These are phyloP conservation scores for Onychorhynchus coronatus DNA, from an alignment of 2,113 vertebrate species.

Conservation along the genomic window DNA sequence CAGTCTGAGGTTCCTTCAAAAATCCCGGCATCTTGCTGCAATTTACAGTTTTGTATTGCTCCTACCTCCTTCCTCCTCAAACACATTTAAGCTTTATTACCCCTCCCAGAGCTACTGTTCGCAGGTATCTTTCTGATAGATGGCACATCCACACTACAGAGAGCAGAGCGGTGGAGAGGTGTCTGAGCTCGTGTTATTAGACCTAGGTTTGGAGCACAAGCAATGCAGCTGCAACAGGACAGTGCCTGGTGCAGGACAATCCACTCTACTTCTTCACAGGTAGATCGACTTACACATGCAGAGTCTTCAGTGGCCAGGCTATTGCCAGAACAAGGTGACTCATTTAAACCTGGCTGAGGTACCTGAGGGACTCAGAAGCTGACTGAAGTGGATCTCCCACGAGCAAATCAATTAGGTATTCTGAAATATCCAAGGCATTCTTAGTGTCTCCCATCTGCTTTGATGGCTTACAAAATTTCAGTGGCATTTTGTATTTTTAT, in stretches of 20 bases:
- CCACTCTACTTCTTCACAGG: neutral
- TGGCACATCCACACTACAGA: neutral
- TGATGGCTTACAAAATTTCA: neutral
- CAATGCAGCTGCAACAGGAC: neutral
- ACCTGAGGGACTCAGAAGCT: neutral
- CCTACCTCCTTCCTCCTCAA: neutral
- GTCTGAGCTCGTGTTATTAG: neutral
- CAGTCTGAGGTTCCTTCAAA: neutral
- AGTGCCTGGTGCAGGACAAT: neutral
- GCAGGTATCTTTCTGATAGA: neutral
- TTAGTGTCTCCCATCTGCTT: neutral
- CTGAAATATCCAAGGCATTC: neutral
- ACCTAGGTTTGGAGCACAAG: neutral
- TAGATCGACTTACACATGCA: neutral
- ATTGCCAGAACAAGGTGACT: neutral
- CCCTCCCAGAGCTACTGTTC: neutral
- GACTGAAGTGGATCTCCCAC: neutral
- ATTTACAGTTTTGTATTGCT: conserved; percentile 3
- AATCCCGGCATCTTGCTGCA: neutral
- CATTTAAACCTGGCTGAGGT: neutral
- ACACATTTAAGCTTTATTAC: neutral
- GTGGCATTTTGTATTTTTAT: neutral
- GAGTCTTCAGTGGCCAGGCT: neutral
- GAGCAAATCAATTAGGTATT: neutral
- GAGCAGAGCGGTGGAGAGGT: neutral